phyloP scores from a whole-genome alignment of 2,888 invertebrate genomes.

The Pammene aurita region DNA sequence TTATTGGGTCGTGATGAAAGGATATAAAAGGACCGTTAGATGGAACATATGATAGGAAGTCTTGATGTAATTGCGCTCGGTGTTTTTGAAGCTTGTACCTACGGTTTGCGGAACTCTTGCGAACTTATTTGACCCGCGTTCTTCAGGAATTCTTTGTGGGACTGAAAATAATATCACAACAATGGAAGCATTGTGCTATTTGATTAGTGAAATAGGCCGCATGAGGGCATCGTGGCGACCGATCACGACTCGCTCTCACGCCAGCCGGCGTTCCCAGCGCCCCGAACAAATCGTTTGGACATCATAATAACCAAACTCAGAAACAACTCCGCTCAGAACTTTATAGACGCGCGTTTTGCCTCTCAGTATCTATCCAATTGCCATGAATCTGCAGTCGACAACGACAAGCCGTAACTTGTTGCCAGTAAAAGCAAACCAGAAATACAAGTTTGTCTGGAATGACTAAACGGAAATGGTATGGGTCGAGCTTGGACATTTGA shows the following conservation, averaged over 20 bases:
- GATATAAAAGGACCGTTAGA: constrained; percentile 45
- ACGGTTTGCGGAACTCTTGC: constrained; percentile 27
- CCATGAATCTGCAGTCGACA: constrained; percentile 30
- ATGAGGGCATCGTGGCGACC: constrained; percentile 65
- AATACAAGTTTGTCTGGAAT: constrained; percentile 42
- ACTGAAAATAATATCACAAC: constrained; percentile 64
- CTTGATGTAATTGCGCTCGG: constrained; percentile 25
- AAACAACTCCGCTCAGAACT: constrained; percentile 41
- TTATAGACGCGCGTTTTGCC: constrained; percentile 4
- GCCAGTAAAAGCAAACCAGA: constrained; percentile 41
- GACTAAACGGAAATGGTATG: constrained; percentile 36
- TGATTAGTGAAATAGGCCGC: constrained; percentile 70
- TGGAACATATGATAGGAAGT: constrained; percentile 41
- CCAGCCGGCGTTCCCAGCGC: constrained; percentile 64
- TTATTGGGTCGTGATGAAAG: constrained; percentile 45
- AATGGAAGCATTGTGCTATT: constrained; percentile 73
- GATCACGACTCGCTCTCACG: constrained; percentile 77
- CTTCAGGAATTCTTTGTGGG: constrained; percentile 56
- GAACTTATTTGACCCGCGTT: constrained; percentile 29
- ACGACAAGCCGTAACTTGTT: constrained; percentile 34
- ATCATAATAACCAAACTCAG: constrained; percentile 49
- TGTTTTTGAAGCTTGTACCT: constrained; percentile 24
- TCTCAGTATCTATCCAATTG: constrained; percentile 11
- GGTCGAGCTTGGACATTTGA: constrained; percentile 23
- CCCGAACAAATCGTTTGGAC: constrained; percentile 62